A percentile compares a stretch with the other conserved stretches of the same genome.
phyloP scores from a whole-genome alignment of 1,140 invertebrate species.

The Drosophila oshimai region DNA sequence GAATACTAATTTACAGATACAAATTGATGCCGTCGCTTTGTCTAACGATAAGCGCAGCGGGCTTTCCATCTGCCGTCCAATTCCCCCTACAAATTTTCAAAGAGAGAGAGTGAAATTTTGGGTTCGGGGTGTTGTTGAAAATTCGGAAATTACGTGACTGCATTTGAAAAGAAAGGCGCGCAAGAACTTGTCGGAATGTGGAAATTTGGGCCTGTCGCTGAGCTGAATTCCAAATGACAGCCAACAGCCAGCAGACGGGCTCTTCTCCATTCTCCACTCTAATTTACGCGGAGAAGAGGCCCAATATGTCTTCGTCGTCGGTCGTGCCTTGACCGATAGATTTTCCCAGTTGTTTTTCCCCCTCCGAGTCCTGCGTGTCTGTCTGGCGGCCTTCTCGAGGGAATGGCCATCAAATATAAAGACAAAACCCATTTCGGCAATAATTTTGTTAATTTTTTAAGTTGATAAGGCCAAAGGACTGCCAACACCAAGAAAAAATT shows the following conservation, averaged over 20 bases:
- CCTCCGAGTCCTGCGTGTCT: background rate
- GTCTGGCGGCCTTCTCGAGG: background rate
- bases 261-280: background rate
- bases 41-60: slow-evolving; percentile 53
- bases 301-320: slow-evolving; percentile 24
- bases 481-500: background rate
- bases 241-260: background rate
- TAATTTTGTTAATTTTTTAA: slow-evolving; percentile 80
- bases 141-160: slow-evolving; percentile 79
- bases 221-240: slow-evolving; percentile 74
- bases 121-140: slow-evolving; percentile 63
- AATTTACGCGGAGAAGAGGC: slow-evolving; percentile 3
- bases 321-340: slow-evolving; percentile 15
- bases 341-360: background rate
- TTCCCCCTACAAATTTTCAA: background rate
- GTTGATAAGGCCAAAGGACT: slow-evolving; percentile 58
- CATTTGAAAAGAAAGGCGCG: slow-evolving; percentile 66
- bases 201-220: slow-evolving; percentile 67
- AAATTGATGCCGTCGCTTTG: slow-evolving; percentile 69
- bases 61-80: slow-evolving; percentile 24
- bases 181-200: slow-evolving; percentile 72
- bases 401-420: slow-evolving; percentile 22
- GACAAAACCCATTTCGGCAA: slow-evolving; percentile 63
- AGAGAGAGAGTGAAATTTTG: slow-evolving; percentile 50
- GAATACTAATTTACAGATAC: slow-evolving; percentile 80